These are phyloP conservation scores for Xiphophorus couchianus DNA, from an alignment of 2,113 vertebrate species.

Conservation along the genomic window DNA sequence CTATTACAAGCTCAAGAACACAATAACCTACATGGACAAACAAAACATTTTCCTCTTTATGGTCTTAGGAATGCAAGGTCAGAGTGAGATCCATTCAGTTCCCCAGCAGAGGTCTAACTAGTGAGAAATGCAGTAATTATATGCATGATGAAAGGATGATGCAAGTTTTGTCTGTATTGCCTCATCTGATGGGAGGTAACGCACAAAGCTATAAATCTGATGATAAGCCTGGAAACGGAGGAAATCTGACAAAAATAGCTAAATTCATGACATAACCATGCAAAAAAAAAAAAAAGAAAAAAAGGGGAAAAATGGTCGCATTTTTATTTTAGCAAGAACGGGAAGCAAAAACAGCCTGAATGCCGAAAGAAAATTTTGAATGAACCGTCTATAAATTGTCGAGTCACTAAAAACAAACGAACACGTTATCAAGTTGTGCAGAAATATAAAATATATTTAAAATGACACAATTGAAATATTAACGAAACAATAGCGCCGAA, in stretches of 20 bases:
- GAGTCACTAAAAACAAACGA: not conserved
- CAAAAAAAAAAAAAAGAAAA: not conserved
- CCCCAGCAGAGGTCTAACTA: not conserved
- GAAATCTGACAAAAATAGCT: not conserved
- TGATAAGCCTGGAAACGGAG: not conserved
- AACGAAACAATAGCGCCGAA: not conserved
- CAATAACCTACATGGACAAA: not conserved
- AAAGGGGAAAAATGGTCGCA: not conserved
- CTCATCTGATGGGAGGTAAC: not conserved
- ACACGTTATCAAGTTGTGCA: not conserved
- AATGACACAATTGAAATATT: not conserved
- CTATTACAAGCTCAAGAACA: too few relatives aligned
- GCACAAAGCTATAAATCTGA: not conserved
- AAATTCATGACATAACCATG: not conserved
- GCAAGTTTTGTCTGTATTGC: constrained; percentile 32
- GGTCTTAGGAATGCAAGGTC: not conserved
- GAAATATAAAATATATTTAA: not conserved
- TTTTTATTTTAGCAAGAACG: not conserved
- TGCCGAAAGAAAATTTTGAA: not conserved
- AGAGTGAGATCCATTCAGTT: not conserved
- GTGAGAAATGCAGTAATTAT: not conserved
- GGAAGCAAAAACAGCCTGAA: not conserved
- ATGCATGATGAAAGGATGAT: constrained; percentile 7
- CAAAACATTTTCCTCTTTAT: not conserved
- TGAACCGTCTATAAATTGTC: not conserved